phyloP scores from a whole-genome alignment of 2,888 invertebrate genomes.

The Yponomeuta cagnagella region DNA sequence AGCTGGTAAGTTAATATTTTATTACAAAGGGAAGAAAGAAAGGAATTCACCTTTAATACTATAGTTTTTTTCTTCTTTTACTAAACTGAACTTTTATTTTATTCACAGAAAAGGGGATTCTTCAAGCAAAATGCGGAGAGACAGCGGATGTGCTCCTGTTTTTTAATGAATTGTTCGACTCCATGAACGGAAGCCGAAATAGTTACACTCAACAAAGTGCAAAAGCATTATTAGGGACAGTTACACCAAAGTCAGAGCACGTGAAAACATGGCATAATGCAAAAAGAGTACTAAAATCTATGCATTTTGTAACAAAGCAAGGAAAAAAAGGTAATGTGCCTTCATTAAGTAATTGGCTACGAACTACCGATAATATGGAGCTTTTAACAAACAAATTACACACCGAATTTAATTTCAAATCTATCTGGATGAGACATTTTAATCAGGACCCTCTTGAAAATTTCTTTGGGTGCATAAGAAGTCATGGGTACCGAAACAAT shows the following conservation, averaged over 20 bases:
- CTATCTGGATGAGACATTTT: constrained; percentile 17
- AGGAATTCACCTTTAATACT: too few species aligned
- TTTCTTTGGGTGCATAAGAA: constrained; percentile 18
- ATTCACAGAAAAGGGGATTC: constrained; percentile 17
- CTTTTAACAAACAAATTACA: not conserved
- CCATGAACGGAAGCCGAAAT: constrained; percentile 19
- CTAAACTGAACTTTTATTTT: too few species aligned
- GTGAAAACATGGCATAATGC: constrained; percentile 15
- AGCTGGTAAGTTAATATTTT: too few species aligned
- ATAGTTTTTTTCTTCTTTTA: too few species aligned
- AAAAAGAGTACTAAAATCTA: constrained; percentile 15
- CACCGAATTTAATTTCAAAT: constrained; percentile 8
- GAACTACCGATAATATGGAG: constrained; percentile 14
- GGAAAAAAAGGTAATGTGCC: constrained; percentile 10
- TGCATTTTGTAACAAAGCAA: constrained; percentile 15
- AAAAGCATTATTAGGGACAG: constrained; percentile 16
- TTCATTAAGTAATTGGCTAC: constrained; percentile 15
- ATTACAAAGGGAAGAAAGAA: too few species aligned
- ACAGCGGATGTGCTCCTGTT: constrained; percentile 20
- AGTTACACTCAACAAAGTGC: constrained; percentile 16
- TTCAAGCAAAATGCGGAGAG: constrained; percentile 15
- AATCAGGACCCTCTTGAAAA: constrained; percentile 15
- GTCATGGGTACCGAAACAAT: constrained; percentile 16
- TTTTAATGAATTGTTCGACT: constrained; percentile 23
- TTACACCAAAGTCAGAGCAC: constrained; percentile 19